phyloP scores from a whole-genome alignment of 2,797 vertebrate genomes.

The Chelmon rostratus region DNA sequence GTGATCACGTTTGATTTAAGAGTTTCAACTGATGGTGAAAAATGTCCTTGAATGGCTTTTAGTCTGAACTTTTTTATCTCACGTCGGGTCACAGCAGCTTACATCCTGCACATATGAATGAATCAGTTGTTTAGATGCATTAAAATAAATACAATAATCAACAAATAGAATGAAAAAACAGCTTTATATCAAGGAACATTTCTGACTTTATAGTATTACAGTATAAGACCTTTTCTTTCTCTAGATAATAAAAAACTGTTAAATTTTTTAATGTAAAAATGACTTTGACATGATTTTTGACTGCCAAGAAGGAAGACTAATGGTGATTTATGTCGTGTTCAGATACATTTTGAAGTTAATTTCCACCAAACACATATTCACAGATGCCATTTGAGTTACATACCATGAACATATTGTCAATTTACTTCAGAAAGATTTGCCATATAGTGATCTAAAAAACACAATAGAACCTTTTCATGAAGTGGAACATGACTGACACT shows the following conservation, averaged over 20 bases:
- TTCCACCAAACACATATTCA: background rate
- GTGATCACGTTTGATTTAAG: rapidly evolving
- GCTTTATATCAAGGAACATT: background rate
- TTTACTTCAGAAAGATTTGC: background rate
- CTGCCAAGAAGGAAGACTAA: background rate
- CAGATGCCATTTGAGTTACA: background rate
- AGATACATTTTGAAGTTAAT: background rate
- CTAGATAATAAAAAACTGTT: background rate
- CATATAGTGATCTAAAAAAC: background rate
- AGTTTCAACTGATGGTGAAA: background rate
- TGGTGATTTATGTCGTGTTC: background rate
- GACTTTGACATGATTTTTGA: background rate
- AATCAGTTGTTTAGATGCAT: background rate
- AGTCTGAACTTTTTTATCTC: background rate
- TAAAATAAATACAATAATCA: background rate
- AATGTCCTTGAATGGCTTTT: background rate
- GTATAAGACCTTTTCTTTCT: background rate
- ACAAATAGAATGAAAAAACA: background rate
- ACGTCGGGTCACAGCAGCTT: background rate
- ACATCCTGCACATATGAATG: background rate
- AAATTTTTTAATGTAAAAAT: background rate
- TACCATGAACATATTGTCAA: too few relatives aligned
- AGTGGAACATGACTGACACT: background rate
- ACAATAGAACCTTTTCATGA: background rate
- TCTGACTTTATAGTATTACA: background rate